Evolutionary conservation across 2,113 vertebrate species (phyloP), one percentile per base, ranked within the genome.

Genomic region (Heterochromis multidens): DNA sequence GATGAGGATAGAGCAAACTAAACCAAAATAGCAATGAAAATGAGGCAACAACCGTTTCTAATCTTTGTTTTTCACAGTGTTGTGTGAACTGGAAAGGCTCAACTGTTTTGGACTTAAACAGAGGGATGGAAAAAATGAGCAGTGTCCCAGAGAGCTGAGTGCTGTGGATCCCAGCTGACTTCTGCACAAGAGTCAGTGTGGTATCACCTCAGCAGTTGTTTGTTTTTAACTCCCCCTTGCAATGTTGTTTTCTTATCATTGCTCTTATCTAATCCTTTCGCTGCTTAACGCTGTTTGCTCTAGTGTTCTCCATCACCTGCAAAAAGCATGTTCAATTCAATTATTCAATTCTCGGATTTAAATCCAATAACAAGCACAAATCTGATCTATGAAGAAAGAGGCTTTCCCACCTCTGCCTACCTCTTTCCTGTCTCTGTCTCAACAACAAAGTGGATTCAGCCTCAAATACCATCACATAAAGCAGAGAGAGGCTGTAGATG

Each of bases 1-100:
- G 91, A 90, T 82, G 86, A 90, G 60, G 37, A 70, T 6, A 61
- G 82, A 82, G 90, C 83, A 89, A 77, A 90, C 83, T 43, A 12
- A 74, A 77, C 49, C 63, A 82, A 81, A 90, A 61, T 37, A 87
- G 70, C 58, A 76, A 83, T 72, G 80, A 81, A 70, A 88, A 80
- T 58, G 61, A 65, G 56, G 52, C 54, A 84, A 87, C 81, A 87
- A 79, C 27, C 25, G 17, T 62, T 84, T 87, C 27, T 72, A 85
- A 63, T 89, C 74, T 89, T 77, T 82, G 61, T 77, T 83, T 76
- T 81, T 54, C 33, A 31, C 19, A 65, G 23, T 16, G 14, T 59
- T 8, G 29, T 63, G 62, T 40, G 56, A 83, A 84, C 6, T 54
- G 56, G 7, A 70, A 70, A 83, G 63, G 49, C 25, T 80, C 7